Evolutionary conservation across 2,113 vertebrate genomes (phyloP), one percentile per base, ranked within the genome.

Genomic region (Oreotrochilus melanogaster): DNA sequence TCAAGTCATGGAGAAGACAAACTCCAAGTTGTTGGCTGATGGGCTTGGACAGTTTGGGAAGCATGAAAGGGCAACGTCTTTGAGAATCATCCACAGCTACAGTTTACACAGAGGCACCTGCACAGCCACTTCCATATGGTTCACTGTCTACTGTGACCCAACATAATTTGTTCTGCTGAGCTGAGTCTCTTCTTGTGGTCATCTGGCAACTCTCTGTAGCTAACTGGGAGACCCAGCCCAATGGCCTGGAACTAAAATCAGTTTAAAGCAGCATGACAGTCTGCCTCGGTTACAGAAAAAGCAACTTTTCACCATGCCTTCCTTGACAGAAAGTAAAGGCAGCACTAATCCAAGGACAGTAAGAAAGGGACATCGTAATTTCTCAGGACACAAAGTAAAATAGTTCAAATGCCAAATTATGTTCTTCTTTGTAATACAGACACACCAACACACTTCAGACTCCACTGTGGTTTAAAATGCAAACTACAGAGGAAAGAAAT

Each of bases 141-240:
- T 80, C 87, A 72, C 45, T 50, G 9, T 83, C 57, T 73, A 8
- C 22, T 73, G 51, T 0, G 5, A 54, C 3, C 10, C 8, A 85
- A 87, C 1, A 9, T 28, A 83, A 80, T 88, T 95, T 92, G 50
- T 85, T 96, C 81, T 93, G 67, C 84, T 80, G 50, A 50, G 42
- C 42, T 73, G 87, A 93, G 67, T 71, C 28, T 81, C 74, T 76
- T 50, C 43, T 89, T 43, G 2, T 66, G 45, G 35, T 64, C 61
- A 82, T 54, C 50, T 71, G 57, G 73, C 33, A 21, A 79, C 94
- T 95, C 75, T 54, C 84, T 28, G 56, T 31, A 81, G n/a, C 50
- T 91, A 91, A 94, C 51, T 69, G 54, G 82, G 47, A 71, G 97
- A 54, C 17, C 24, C 57, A 88, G 73, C 24, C 18, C 43, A 37